Conservation (phyloP, 2,888 invertebrate species). For the Callyntrura sp. region DNA sequence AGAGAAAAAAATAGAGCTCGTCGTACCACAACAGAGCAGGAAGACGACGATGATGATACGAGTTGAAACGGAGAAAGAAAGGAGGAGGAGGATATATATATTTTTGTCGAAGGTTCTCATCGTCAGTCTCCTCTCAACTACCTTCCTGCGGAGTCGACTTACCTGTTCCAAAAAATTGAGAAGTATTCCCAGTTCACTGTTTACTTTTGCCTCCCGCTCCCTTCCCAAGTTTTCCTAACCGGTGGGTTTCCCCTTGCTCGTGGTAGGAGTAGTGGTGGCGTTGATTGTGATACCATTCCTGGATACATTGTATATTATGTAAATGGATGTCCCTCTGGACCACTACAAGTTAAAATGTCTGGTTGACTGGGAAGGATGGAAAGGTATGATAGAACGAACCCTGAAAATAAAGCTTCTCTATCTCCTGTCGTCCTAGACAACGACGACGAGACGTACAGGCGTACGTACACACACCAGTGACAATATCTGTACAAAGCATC, state of each 20-base stretch:
- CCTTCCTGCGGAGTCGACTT: background rate
- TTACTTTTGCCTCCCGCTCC: constrained; percentile 4
- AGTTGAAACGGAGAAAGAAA: constrained; percentile 37
- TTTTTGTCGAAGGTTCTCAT: constrained; percentile 24
- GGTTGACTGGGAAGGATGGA: constrained; percentile 18
- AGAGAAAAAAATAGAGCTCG: constrained; percentile 1
- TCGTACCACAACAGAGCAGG: background rate
- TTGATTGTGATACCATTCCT: background rate
- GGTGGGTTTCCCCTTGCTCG: background rate
- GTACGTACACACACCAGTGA: background rate
- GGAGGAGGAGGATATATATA: background rate
- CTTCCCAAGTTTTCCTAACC: background rate
- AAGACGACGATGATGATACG: background rate
- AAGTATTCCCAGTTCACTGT: constrained; percentile 1
- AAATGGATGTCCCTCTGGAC: constrained; percentile 50
- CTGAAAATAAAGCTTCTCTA: background rate
- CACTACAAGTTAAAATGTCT: constrained; percentile 47
- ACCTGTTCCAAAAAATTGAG: constrained; percentile 19
- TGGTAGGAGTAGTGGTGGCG: background rate
- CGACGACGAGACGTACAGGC: background rate
- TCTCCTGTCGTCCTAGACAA: background rate
- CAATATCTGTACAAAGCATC: background rate
- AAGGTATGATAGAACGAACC: background rate
- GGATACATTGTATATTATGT: constrained; percentile 37
- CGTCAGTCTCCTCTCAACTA: constrained; percentile 4